These are phyloP conservation scores for Campaea margaritaria DNA, from an alignment of 2,888 invertebrate genomes.

Conservation along the genomic window DNA sequence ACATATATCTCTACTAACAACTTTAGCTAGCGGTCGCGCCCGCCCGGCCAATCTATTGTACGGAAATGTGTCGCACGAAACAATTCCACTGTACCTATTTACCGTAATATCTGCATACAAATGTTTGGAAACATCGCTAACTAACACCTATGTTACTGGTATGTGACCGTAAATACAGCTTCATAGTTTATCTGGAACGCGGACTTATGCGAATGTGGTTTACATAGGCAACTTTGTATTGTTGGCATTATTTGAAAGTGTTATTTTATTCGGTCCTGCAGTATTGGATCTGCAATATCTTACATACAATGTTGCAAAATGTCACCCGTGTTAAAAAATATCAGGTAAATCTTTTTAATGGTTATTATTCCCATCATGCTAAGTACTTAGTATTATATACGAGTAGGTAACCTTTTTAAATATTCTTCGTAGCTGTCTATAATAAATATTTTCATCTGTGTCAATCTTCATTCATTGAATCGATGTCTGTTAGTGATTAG, in stretches of 20 bases:
- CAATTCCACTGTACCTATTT: conserved; percentile 63
- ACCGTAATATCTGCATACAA: conserved; percentile 77
- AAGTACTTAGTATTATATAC: too few relatives aligned
- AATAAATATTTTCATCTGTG: neutral
- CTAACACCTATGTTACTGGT: conserved; percentile 47
- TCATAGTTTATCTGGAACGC: conserved; percentile 44
- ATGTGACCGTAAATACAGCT: conserved; percentile 40
- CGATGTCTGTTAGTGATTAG: conserved; percentile 37
- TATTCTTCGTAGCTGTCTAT: too few relatives aligned
- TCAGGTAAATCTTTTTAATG: too few relatives aligned
- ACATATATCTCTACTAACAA: conserved; percentile 12
- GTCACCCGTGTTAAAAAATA: neutral
- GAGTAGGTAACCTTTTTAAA: too few relatives aligned
- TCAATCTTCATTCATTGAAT: conserved; percentile 15
- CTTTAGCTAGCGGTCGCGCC: conserved; percentile 65
- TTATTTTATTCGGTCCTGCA: conserved; percentile 3
- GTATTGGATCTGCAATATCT: neutral
- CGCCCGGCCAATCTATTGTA: conserved; percentile 74
- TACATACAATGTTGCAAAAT: neutral
- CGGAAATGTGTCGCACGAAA: conserved; percentile 80
- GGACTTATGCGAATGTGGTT: conserved; percentile 32
- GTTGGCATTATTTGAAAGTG: conserved; percentile 19
- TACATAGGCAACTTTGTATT: conserved; percentile 23
- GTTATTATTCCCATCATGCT: too few relatives aligned
- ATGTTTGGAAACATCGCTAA: conserved; percentile 67